Base-by-base conservation (phyloP, 2,888 invertebrate species). In the Stegophylla sp. region DNA sequence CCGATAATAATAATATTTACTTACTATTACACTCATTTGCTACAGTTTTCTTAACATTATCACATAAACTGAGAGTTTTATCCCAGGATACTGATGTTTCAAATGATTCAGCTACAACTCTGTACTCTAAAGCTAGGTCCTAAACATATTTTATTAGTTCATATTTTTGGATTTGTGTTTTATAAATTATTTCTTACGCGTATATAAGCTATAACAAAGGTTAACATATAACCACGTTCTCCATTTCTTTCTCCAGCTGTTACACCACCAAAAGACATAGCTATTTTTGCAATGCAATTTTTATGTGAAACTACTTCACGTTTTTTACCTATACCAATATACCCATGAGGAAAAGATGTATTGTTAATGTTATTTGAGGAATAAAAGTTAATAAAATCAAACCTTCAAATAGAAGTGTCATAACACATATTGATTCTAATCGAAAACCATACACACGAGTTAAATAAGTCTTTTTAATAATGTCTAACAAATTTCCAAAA, bases 21-120 rank as follows among this genome's bases (percentile, higher is more conserved):
- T 84, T 83, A 89, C 89, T 86, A 87, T 85, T 84, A 84, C 89
- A 89, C 83, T 91, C 90, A 64, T 88, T 87, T 0, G 89, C 87
- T 4, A 98, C 89, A 71, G 94, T 89, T 79, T 91, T 90, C 86
- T 98, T 98, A 7, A 98, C 97, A 88, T 96, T 96, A 76, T 90
- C 89, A 86, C 97, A 97, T 53, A 99, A 88, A 20, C 91, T 88
- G 43, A 92, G 87, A 15, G 95, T 91, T 76, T 94, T 91, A 87
- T 96, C 95, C 98, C 98, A 99, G 1, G 98, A 94, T 1, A 97
- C 97, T 0, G 98, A 98, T 0, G 99, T 99, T 88, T 99, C 98
- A 88, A 99, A 99, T 0, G 98, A 98, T 87, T 99, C 98, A 0
- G 97, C 94, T 1, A 98, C 92, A 23, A 97, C 90, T 84, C 91